These are phyloP conservation scores for Hypercompe scribonia DNA, from an alignment of 2,888 invertebrate genomes.

Conservation along the genomic window DNA sequence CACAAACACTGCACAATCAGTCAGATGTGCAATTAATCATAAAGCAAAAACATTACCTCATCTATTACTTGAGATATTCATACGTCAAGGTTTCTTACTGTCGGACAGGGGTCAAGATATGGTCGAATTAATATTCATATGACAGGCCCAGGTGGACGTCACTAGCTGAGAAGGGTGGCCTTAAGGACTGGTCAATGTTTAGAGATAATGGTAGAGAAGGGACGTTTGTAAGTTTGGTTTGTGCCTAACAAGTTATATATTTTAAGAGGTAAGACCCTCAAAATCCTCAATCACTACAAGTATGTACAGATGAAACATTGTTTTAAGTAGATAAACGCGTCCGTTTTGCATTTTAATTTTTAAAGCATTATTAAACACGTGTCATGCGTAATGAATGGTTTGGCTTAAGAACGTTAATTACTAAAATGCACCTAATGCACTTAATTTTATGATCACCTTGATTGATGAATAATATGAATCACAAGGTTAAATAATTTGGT, in stretches of 20 bases:
- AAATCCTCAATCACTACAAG: no score
- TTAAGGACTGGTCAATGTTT: conserved; percentile 77
- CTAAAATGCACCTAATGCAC: neutral
- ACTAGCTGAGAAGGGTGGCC: conserved; percentile 84
- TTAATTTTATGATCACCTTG: neutral
- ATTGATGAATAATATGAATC: neutral
- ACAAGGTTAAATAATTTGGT: neutral
- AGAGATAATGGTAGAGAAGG: conserved; percentile 50
- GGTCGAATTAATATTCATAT: conserved; percentile 87
- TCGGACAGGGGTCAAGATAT: conserved; percentile 84
- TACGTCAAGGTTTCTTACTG: conserved; percentile 78
- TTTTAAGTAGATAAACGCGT: no score
- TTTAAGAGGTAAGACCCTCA: neutral
- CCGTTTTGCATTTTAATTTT: neutral
- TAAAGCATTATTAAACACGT: neutral
- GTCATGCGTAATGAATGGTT: no score
- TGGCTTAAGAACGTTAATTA: neutral
- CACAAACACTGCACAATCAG: conserved; percentile 1
- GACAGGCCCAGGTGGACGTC: conserved; percentile 84
- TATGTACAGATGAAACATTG: no score
- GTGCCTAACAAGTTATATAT: conserved; percentile 49
- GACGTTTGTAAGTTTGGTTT: conserved; percentile 22
- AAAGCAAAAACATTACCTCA: conserved; percentile 50
- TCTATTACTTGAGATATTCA: conserved; percentile 83
- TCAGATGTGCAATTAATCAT: conserved; percentile 34